Percentiles rank a stretch among this genome's conserved stretches.
phyloP scores from a whole-genome alignment of 2,888 invertebrate genomes.

The Euplagia quadripunctaria region DNA sequence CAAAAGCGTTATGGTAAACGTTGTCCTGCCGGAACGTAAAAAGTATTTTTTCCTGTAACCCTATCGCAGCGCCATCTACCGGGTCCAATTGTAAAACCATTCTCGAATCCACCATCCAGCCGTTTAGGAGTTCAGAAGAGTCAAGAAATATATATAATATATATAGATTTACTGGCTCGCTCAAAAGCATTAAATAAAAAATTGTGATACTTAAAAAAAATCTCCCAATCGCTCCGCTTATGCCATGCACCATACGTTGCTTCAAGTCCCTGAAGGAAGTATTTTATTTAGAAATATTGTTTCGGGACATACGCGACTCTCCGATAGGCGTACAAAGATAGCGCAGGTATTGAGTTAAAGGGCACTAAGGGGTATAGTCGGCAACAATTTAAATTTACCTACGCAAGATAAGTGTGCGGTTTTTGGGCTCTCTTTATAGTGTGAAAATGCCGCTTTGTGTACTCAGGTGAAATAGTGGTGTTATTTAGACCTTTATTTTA shows the following conservation, averaged over 20 bases:
- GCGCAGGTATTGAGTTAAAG: slow-evolving; percentile 70
- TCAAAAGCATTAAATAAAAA: too few species aligned
- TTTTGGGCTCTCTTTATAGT: slow-evolving; percentile 49
- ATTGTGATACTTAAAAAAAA: background rate
- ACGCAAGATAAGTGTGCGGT: slow-evolving; percentile 52
- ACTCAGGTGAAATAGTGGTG: slow-evolving; percentile 45
- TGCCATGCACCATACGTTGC: slow-evolving; percentile 40
- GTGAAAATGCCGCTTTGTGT: slow-evolving; percentile 54
- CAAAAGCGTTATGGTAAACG: too few species aligned
- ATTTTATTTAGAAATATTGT: slow-evolving; percentile 84
- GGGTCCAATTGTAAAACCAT: too few species aligned
- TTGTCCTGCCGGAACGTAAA: too few species aligned
- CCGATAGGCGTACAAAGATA: slow-evolving; percentile 64
- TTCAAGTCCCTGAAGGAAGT: slow-evolving; percentile 66
- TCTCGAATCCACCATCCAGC: too few species aligned
- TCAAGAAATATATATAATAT: too few species aligned
- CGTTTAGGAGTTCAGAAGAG: too few species aligned
- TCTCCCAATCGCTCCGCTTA: slow-evolving; percentile 23
- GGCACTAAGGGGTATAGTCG: slow-evolving; percentile 44
- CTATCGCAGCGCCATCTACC: too few species aligned
- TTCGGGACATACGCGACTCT: slow-evolving; percentile 71
- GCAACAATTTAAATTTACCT: slow-evolving; percentile 68
- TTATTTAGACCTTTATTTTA: slow-evolving; percentile 21
- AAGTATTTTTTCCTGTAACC: too few species aligned
- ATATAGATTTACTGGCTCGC: too few species aligned